Base-by-base conservation (phyloP, 2,113 vertebrate species). In the Cnemophilus loriae region DNA sequence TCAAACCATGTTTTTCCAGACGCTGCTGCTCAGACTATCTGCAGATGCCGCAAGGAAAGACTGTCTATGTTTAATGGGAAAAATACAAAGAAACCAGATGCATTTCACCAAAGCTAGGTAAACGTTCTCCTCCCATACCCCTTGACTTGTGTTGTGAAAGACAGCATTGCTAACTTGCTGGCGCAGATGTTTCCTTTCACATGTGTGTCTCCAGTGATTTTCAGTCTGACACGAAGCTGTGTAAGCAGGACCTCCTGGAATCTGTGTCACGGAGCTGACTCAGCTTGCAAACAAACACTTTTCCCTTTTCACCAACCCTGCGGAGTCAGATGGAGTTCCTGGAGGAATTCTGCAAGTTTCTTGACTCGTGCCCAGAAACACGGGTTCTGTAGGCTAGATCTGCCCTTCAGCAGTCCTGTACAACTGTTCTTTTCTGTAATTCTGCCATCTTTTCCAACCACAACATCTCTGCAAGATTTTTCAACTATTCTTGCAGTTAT, bases 131-230 rank as follows among this genome's bases (percentile, higher is more conserved):
- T 74, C 60, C 70, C 33, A 5, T 16, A 20, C 59, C 44, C 53
- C 81, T 89, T 81, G 27, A 37, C 47, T 68, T 81, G 47, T 27
- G 16, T 60, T 88, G 23, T 37, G 59, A 47, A 60, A 71, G 32
- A 75, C 1, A 50, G 41, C 44, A 64, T 10, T 64, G 37, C 56
- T 75, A 24, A 46, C 73, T 81, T 74, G 39, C 85, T 89, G 56
- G 64, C 65, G 86, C 79, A 93, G 85, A 88, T 78, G 74, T 91
- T 95, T 95, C 88, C 73, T 84, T 94, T 88, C 14, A 52, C 39
- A 28, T 46, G 68, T 53, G 30, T 41, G 42, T 74, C 71, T 77
- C 83, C 44, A 78, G 60, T 56, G 75, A 64, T 56, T 87, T 80
- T 71, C 4, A 71, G 75, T 50, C 46, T 77, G 82, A 41, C 57